These are phyloP conservation scores for Iphiclides podalirius DNA, from an alignment of 2,888 invertebrate species.

Conservation along the genomic window DNA sequence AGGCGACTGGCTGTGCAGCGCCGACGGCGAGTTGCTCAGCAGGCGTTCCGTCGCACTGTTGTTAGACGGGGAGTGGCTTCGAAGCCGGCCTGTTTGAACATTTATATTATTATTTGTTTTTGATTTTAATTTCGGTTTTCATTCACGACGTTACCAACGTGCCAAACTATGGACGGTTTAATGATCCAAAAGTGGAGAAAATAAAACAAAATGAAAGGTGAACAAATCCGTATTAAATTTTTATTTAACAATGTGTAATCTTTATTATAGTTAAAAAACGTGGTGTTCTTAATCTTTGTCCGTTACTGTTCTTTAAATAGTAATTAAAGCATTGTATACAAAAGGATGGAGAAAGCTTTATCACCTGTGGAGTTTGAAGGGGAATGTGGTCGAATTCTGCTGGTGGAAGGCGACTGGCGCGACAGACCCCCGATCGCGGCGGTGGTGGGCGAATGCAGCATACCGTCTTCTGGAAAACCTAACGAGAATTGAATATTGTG, in stretches of 20 bases:
- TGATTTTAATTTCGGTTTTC: background rate
- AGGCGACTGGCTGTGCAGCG: constrained; percentile 62
- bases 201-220: no score
- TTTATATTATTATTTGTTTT: background rate
- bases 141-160: no score
- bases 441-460: constrained; percentile 66
- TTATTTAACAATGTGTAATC: no score
- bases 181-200: no score
- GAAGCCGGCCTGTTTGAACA: constrained; percentile 57
- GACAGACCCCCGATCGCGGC: constrained; percentile 59
- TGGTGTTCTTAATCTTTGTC: no score
- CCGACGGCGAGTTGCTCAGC: constrained; percentile 54
- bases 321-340: no score
- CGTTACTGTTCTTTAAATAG: no score
- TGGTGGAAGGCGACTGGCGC: constrained; percentile 51
- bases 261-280: no score
- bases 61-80: constrained; percentile 67
- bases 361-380: constrained; percentile 60
- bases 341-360: no score
- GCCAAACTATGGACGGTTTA: no score
- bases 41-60: constrained; percentile 59
- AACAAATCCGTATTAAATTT: no score
- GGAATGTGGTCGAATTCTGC: constrained; percentile 52
- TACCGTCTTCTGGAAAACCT: constrained; percentile 74
- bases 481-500: background rate